Percentiles rank a stretch among this genome's conserved stretches.
These are phyloP conservation scores for Spea bombifrons DNA, from an alignment of 2,113 vertebrate species.

Conservation along the genomic window DNA sequence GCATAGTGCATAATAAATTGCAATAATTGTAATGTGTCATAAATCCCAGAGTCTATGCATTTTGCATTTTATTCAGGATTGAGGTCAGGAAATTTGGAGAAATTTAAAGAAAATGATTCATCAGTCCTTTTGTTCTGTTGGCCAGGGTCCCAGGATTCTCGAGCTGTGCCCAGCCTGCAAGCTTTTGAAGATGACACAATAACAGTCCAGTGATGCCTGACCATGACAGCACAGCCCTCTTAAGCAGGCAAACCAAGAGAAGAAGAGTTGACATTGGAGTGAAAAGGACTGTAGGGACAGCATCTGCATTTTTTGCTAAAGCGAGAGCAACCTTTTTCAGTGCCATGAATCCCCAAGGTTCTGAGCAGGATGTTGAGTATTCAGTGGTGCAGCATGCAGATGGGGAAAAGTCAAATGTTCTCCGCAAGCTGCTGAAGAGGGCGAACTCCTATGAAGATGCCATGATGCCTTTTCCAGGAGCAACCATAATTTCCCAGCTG, in stretches of 20 bases:
- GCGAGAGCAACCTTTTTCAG: slow-evolving; percentile 86
- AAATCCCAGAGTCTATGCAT: slow-evolving; percentile 81
- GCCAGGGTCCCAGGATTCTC: slow-evolving; percentile 88
- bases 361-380: slow-evolving; percentile 92
- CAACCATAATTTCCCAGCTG: slow-evolving; percentile 98
- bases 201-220: slow-evolving; percentile 99
- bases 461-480: slow-evolving; percentile 96
- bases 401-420: slow-evolving; percentile 95
- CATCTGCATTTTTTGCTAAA: slow-evolving; percentile 85
- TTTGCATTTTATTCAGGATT: slow-evolving; percentile 82
- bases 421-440: slow-evolving; percentile 97
- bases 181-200: slow-evolving; percentile 98
- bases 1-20: slow-evolving; percentile 78
- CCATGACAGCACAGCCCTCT: slow-evolving; percentile 97
- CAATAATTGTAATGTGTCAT: slow-evolving; percentile 80
- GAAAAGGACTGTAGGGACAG: slow-evolving; percentile 95
- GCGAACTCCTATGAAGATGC: slow-evolving; percentile 96
- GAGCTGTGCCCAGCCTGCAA: slow-evolving; percentile 85
- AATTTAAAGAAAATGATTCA: slow-evolving; percentile 89
- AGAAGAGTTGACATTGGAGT: slow-evolving; percentile 99
- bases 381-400: slow-evolving; percentile 89
- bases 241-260: slow-evolving; percentile 99
- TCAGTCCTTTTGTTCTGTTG: slow-evolving; percentile 82
- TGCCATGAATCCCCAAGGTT: slow-evolving; percentile 96
- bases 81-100: slow-evolving; percentile 86